A percentile compares a stretch with the other conserved stretches of the same genome.
Conservation (phyloP, 2,888 invertebrate species). For the Tachystola acroxantha region DNA sequence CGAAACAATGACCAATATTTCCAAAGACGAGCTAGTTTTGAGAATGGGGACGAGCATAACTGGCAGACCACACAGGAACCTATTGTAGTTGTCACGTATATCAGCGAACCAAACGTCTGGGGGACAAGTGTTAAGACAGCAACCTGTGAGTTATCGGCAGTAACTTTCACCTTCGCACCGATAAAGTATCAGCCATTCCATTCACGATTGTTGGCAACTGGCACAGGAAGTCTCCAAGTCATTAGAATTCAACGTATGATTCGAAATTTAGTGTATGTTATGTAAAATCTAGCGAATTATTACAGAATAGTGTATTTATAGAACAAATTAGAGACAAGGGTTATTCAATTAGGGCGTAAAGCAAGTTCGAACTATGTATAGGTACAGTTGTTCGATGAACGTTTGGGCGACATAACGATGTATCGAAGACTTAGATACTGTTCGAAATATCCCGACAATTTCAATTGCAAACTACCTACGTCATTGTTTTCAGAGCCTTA, state of each 20-base stretch:
- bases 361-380: too few relatives aligned
- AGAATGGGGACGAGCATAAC: conserved; percentile 22
- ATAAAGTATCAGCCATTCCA: conserved; percentile 40
- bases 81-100: conserved; percentile 31
- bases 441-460: too few relatives aligned
- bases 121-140: conserved; percentile 21
- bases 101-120: conserved; percentile 20
- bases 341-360: too few relatives aligned
- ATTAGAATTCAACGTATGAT: conserved; percentile 37
- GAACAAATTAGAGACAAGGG: too few relatives aligned
- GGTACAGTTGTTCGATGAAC: too few relatives aligned
- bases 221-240: conserved; percentile 32
- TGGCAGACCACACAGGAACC: conserved; percentile 32
- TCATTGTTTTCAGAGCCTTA: conserved; percentile 79
- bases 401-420: too few relatives aligned
- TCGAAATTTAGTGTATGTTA: conserved; percentile 4
- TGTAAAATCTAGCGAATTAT: neutral
- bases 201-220: conserved; percentile 38
- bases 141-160: conserved; percentile 26
- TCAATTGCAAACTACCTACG: too few relatives aligned
- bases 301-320: too few relatives aligned
- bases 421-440: too few relatives aligned
- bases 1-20: conserved; percentile 19
- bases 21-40: conserved; percentile 14
- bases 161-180: conserved; percentile 52